Percentiles rank a stretch among this genome's conserved stretches.
phyloP scores from a whole-genome alignment of 2,797 vertebrate species.

The Pteropus rufus region DNA sequence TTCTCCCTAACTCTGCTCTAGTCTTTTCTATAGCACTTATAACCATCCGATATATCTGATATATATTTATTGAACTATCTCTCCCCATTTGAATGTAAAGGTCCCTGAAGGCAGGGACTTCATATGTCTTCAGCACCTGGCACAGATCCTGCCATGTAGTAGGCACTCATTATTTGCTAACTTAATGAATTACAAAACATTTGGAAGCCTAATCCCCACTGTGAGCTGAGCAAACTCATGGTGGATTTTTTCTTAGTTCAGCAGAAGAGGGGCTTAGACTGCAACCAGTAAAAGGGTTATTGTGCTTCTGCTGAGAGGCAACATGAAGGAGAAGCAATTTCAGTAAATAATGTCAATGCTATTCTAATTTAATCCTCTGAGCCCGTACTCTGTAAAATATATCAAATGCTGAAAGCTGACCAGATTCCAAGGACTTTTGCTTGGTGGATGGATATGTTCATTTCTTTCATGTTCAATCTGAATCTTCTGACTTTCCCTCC shows the following conservation, averaged over 20 bases:
- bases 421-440: background rate
- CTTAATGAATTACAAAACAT: conserved; percentile 4
- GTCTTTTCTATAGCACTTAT: background rate
- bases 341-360: background rate
- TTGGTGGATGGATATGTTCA: background rate
- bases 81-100: background rate
- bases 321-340: background rate
- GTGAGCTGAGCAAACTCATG: background rate
- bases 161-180: background rate
- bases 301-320: background rate
- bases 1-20: background rate
- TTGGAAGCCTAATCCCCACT: background rate
- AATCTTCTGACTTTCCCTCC: conserved; percentile 1
- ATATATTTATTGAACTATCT: background rate
- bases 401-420: conserved; percentile 13
- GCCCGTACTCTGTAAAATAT: background rate
- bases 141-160: background rate
- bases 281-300: background rate
- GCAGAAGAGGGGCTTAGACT: background rate
- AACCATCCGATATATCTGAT: background rate
- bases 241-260: conserved; percentile 7
- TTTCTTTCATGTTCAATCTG: conserved; percentile 35
- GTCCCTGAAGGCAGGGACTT: background rate
- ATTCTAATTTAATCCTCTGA: background rate
- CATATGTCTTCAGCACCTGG: background rate